These are phyloP conservation scores for Himalopsyche anomala DNA, from an alignment of 2,888 invertebrate genomes.

Conservation along the genomic window DNA sequence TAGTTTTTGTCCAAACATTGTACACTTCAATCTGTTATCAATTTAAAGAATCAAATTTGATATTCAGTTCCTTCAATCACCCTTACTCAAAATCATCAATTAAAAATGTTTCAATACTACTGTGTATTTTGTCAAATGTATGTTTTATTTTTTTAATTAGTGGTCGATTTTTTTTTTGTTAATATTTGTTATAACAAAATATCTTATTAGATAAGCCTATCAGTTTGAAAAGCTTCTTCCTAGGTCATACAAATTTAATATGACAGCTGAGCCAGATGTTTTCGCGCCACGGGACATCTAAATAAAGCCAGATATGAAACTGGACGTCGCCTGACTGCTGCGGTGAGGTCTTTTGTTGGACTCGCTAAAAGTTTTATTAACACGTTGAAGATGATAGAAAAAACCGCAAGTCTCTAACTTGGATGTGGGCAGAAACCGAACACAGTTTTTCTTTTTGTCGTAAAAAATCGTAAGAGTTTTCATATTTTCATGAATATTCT, in stretches of 20 bases:
- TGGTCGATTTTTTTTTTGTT: too few species aligned
- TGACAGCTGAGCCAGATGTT: constrained; percentile 62
- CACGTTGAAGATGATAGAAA: constrained; percentile 24
- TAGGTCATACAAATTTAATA: constrained; percentile 65
- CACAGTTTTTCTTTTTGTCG: not conserved
- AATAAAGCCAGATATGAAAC: constrained; percentile 61
- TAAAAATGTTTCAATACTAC: too few species aligned
- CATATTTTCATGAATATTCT: too few species aligned
- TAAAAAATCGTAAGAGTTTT: too few species aligned
- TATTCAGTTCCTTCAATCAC: too few species aligned
- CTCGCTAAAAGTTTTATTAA: constrained; percentile 14
- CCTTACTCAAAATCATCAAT: too few species aligned
- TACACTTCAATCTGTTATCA: too few species aligned
- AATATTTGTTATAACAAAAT: too few species aligned
- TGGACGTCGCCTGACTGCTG: constrained; percentile 55
- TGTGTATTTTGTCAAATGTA: too few species aligned
- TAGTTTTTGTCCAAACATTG: too few species aligned
- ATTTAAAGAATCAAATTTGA: too few species aligned
- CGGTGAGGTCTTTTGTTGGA: not conserved
- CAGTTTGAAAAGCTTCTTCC: not conserved
- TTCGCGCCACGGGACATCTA: constrained; percentile 58
- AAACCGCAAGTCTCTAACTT: not conserved
- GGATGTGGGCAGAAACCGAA: not conserved
- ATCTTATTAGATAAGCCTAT: not conserved
- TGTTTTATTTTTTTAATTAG: too few species aligned